phyloP scores from a whole-genome alignment of 2,888 invertebrate genomes.

The Dryobotodes eremita region DNA sequence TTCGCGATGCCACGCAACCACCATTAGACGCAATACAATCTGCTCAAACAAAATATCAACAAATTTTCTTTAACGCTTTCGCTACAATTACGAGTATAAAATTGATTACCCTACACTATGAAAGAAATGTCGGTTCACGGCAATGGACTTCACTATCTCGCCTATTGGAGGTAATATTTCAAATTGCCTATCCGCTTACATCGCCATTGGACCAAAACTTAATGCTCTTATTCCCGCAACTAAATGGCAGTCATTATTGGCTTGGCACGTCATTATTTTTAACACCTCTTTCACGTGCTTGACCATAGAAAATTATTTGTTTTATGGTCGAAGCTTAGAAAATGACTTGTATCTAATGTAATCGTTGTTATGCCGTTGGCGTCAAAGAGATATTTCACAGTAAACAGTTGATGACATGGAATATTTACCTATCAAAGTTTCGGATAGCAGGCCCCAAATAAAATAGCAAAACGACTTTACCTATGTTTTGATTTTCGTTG shows the following conservation, averaged over 20 bases:
- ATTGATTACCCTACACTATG: slow-evolving; percentile 78
- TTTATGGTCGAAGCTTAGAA: slow-evolving; percentile 40
- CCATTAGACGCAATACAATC: slow-evolving; percentile 52
- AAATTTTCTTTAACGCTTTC: slow-evolving; percentile 79
- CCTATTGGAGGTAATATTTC: slow-evolving; percentile 75
- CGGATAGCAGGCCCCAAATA: background rate
- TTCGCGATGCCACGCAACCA: slow-evolving; percentile 50
- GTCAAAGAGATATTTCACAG: background rate
- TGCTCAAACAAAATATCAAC: slow-evolving; percentile 69
- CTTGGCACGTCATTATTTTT: slow-evolving; percentile 71
- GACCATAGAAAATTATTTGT: slow-evolving; percentile 55
- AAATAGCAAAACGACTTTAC: background rate
- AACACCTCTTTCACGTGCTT: slow-evolving; percentile 57
- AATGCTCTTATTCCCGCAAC: slow-evolving; percentile 70
- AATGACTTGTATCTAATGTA: slow-evolving; percentile 38
- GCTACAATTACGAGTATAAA: slow-evolving; percentile 76
- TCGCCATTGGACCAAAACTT: slow-evolving; percentile 71
- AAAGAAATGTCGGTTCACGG: slow-evolving; percentile 76
- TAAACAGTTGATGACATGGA: background rate
- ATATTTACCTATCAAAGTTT: background rate
- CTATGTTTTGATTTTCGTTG: background rate
- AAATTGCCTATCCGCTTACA: slow-evolving; percentile 75
- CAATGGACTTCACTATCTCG: slow-evolving; percentile 71
- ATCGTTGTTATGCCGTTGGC: slow-evolving; percentile 22
- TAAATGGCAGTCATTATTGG: slow-evolving; percentile 72